Base-by-base conservation (phyloP, 1,140 invertebrate genomes). In the Drosophila sproati region DNA sequence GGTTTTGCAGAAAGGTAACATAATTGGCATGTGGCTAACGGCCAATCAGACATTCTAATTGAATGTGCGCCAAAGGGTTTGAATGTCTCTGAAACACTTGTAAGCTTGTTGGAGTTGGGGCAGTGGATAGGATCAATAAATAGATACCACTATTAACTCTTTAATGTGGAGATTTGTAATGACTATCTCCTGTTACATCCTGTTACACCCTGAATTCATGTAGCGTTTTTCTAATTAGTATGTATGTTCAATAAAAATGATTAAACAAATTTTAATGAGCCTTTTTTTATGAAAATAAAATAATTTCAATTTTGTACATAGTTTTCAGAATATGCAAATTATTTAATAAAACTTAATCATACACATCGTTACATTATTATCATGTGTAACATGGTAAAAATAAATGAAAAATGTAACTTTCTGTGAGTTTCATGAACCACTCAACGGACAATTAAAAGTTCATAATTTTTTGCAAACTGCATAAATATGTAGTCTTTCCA, bases 1-100 rank as follows among this genome's bases (percentile, higher is more conserved):
- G 82, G 85, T 74, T 83, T 68, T 74, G 45, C 52, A 79, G 69
- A 83, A 88, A 79, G 82, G 83, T 57, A 77, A 80, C 66, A 77
- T 85, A 86, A 85, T 86, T 86, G 81, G 59, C 50, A 80, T 70
- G 72, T 66, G 77, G 73, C 68, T 80, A 70, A 66, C 67, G 70
- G 71, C 50, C 82, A 86, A 78, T 80, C 71, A 67, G 64, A 63
- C 56, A 34, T 52, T 62, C 66, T 87, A 86, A 86, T 88, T 88
- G 83, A 86, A 86, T 78, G 63, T 73, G 63, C 48, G 56, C 55
- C 32, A 54, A 73, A 68, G 50, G 77, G 29, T 39, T 52, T 51
- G 43, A 62, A 55, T 63, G 41, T 48, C 35, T 52, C 41, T 60
- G 34, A 62, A 45, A 47, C 43, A 28, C 55, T 41, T 41, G 61